Evolutionary conservation across 2,888 invertebrate species (phyloP).

Genomic region (Actias luna): DNA sequence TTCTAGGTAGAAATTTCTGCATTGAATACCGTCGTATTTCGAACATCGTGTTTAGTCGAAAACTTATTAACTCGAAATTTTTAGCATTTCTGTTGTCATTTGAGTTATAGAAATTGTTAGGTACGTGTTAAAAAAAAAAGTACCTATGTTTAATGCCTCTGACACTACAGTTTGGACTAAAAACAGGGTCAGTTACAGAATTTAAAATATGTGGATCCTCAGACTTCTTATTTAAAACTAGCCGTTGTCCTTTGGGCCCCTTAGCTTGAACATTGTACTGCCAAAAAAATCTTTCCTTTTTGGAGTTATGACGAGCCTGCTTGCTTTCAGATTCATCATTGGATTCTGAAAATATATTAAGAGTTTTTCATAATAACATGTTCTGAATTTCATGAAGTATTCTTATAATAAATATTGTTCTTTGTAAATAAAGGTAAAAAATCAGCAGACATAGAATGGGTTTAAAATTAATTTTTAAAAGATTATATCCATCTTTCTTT

Average conservation of each 20-base stretch:
- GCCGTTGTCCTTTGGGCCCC: slow-evolving; percentile 96
- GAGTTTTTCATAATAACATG: slow-evolving; percentile 15
- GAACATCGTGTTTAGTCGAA: no score
- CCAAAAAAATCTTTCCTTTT: slow-evolving; percentile 96
- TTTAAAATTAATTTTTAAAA: no score
- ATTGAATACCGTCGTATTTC: no score
- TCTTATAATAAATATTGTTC: not conserved
- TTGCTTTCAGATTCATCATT: slow-evolving; percentile 83
- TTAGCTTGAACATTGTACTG: slow-evolving; percentile 99
- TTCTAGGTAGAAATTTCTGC: no score
- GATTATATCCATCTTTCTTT: no score
- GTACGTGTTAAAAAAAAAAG: not conserved
- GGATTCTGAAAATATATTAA: slow-evolving; percentile 74
- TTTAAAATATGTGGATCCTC: slow-evolving; percentile 96
- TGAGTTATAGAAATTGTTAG: no score
- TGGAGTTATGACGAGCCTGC: slow-evolving; percentile 70
- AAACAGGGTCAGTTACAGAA: slow-evolving; percentile 97
- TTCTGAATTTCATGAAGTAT: not conserved
- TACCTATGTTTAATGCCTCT: slow-evolving; percentile 94
- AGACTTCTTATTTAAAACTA: slow-evolving; percentile 91
- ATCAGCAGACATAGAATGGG: no score
- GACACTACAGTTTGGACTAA: slow-evolving; percentile 94
- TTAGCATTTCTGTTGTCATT: no score
- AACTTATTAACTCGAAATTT: no score
- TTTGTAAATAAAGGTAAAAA: not conserved